Conservation (phyloP, 1,140 invertebrate genomes). For the Zophobas morio region DNA sequence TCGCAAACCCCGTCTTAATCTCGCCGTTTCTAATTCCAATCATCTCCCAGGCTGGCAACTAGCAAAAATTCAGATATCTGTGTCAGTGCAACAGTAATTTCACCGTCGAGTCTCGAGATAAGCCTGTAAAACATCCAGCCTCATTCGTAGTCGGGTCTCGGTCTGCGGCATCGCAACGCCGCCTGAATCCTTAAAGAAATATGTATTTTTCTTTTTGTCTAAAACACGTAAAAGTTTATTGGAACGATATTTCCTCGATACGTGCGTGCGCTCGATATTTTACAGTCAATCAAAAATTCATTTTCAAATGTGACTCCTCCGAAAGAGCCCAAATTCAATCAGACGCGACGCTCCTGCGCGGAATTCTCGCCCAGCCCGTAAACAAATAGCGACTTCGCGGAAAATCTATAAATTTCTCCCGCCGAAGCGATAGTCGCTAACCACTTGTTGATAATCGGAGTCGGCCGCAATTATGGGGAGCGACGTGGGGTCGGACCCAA, state of each 20-base stretch:
- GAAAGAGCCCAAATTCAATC: constrained; percentile 13
- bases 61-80: constrained; percentile 20
- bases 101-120: constrained; percentile 19
- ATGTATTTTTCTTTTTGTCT: constrained; percentile 42
- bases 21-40: background rate
- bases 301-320: constrained; percentile 33
- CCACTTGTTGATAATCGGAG: too few species aligned
- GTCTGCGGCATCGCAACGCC: constrained; percentile 22
- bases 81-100: constrained; percentile 29
- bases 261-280: constrained; percentile 37
- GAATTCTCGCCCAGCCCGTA: background rate
- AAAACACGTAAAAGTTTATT: constrained; percentile 43
- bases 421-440: too few species aligned
- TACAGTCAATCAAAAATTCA: constrained; percentile 40
- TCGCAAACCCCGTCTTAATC: background rate
- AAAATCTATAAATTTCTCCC: too few species aligned
- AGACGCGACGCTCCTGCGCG: background rate
- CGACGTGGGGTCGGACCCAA: too few species aligned
- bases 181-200: constrained; percentile 33
- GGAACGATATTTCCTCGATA: constrained; percentile 37
- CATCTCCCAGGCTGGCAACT: background rate
- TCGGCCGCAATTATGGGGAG: too few species aligned
- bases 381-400: too few species aligned
- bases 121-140: constrained; percentile 31
- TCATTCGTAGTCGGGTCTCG: constrained; percentile 27